A percentile compares a stretch with the other conserved stretches of the same genome.
phyloP scores from a whole-genome alignment of 2,113 vertebrate species.

The Pterocles gutturalis region DNA sequence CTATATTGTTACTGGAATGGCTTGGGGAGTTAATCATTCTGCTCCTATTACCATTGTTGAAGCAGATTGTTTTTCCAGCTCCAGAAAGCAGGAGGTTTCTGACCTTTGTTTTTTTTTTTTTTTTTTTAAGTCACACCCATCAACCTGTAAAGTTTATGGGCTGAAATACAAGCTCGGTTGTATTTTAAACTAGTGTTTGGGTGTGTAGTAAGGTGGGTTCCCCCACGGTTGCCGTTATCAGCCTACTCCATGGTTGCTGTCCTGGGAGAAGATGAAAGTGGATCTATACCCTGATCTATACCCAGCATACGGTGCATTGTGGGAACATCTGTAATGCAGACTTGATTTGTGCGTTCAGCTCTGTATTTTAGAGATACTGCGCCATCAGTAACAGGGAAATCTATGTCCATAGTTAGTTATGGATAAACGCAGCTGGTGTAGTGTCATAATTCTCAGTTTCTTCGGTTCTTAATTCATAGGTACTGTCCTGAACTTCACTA shows the following conservation, averaged over 20 bases:
- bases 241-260: fast-evolving
- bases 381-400: background rate
- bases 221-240: background rate
- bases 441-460: fast-evolving
- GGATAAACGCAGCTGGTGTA: background rate
- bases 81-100: constrained; percentile 23
- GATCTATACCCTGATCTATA: fast-evolving
- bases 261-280: background rate
- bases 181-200: background rate
- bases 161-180: background rate
- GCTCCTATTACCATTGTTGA: constrained; percentile 15
- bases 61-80: constrained; percentile 57
- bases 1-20: constrained; percentile 42
- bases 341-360: background rate
- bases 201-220: background rate
- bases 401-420: fast-evolving
- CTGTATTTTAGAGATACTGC: background rate
- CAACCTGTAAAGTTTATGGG: constrained; percentile 8
- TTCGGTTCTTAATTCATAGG: background rate
- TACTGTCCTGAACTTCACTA: background rate
- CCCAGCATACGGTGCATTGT: background rate
- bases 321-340: fast-evolving
- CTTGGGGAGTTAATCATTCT: constrained; percentile 18
- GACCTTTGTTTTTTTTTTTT: background rate
- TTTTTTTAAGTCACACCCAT: background rate